Conservation (phyloP, 2,797 vertebrate genomes). For the Gallinago nigripennis region DNA sequence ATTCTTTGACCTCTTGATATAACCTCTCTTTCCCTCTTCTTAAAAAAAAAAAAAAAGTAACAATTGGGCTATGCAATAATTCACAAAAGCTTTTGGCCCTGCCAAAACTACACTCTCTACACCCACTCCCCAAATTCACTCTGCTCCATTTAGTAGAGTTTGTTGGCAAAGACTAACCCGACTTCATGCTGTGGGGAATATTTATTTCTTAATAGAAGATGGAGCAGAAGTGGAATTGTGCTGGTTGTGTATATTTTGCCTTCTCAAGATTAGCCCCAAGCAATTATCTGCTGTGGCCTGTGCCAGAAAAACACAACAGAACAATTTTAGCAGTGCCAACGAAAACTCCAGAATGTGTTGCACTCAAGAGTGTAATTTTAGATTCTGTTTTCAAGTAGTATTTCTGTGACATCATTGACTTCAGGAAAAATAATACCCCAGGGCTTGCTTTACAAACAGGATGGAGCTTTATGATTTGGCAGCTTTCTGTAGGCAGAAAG, state of each 20-base stretch:
- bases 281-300: slow-evolving; percentile 63
- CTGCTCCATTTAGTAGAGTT: slow-evolving; percentile 5
- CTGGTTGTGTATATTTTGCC: slow-evolving; percentile 61
- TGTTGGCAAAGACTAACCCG: slow-evolving; percentile 18
- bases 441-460: slow-evolving; percentile 64
- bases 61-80: neutral
- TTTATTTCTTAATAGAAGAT: slow-evolving; percentile 57
- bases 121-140: neutral
- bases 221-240: slow-evolving; percentile 50
- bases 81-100: slow-evolving; percentile 11
- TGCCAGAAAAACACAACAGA: slow-evolving; percentile 68
- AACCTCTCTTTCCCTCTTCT: neutral
- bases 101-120: neutral
- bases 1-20: neutral
- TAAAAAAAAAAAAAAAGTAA: neutral
- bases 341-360: slow-evolving; percentile 67
- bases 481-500: slow-evolving; percentile 45
- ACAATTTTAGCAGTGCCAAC: slow-evolving; percentile 67
- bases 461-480: slow-evolving; percentile 70
- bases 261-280: slow-evolving; percentile 63
- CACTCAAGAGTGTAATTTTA: slow-evolving; percentile 70
- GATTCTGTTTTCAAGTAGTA: slow-evolving; percentile 70
- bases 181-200: slow-evolving; percentile 47
- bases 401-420: slow-evolving; percentile 70
- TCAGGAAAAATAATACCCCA: slow-evolving; percentile 66